These are phyloP conservation scores for Rallus limicola DNA, from an alignment of 2,113 vertebrate species.

Conservation along the genomic window DNA sequence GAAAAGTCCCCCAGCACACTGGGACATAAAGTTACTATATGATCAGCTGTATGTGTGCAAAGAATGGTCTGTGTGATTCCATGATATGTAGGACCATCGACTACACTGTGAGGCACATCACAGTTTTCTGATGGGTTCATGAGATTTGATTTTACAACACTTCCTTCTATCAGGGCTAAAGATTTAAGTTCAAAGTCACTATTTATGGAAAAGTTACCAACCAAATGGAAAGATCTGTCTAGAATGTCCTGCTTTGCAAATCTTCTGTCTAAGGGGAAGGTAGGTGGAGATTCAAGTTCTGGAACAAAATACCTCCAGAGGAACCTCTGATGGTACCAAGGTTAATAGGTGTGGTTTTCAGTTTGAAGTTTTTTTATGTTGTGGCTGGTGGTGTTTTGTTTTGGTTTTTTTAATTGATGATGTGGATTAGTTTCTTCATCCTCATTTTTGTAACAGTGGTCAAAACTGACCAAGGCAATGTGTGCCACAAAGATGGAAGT, in stretches of 20 bases:
- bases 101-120: background rate
- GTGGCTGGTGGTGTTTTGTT: background rate
- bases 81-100: background rate
- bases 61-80: background rate
- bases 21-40: background rate
- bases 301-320: background rate
- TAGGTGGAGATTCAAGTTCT: background rate
- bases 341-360: background rate
- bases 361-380: background rate
- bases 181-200: background rate
- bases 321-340: background rate
- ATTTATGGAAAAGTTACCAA: background rate
- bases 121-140: background rate
- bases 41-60: background rate
- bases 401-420: background rate
- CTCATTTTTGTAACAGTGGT: background rate
- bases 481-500: background rate
- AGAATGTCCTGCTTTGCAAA: background rate
- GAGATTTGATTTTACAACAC: background rate
- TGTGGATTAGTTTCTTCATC: background rate
- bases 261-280: background rate
- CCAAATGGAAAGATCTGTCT: background rate
- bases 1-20: constrained; percentile 23
- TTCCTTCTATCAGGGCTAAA: background rate
- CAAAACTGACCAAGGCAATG: background rate